Conservation (phyloP, 2,797 vertebrate species). For the Zalophus californianus region DNA sequence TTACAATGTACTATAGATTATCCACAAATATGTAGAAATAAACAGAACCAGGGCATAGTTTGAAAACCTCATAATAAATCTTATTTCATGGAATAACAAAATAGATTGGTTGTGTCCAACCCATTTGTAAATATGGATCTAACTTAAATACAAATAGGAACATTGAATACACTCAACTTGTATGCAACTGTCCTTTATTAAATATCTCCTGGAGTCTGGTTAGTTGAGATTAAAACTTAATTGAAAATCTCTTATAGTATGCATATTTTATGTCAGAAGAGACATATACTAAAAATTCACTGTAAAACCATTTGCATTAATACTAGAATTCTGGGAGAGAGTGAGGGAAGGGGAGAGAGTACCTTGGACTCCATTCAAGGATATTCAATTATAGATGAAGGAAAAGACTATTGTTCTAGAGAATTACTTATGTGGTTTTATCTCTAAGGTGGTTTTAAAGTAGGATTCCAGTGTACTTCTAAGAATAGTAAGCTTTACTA, state of each 20-base stretch:
- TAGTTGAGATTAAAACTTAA: slow-evolving; percentile 70
- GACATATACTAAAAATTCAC: not conserved
- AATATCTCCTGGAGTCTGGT: slow-evolving; percentile 40
- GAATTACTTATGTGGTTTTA: not conserved
- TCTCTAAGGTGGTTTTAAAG: not conserved
- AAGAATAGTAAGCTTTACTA: not conserved
- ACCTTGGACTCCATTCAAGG: slow-evolving; percentile 30
- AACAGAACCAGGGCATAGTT: not conserved
- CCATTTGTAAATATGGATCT: not conserved
- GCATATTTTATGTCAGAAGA: slow-evolving; percentile 55
- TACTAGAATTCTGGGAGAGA: not conserved
- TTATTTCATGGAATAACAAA: not conserved
- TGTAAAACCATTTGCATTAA: slow-evolving; percentile 25
- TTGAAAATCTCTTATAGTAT: slow-evolving; percentile 62
- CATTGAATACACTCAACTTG: slow-evolving; percentile 45
- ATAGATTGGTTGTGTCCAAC: not conserved
- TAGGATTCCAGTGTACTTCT: not conserved
- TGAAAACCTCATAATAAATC: not conserved
- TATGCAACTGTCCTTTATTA: slow-evolving; percentile 46
- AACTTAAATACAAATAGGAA: slow-evolving; percentile 48
- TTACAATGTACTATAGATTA: not conserved
- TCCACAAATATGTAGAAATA: not conserved
- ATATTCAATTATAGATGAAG: slow-evolving; percentile 40
- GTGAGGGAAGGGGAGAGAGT: not conserved
- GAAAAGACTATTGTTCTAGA: slow-evolving; percentile 46